Conservation (phyloP, 2,888 invertebrate genomes). For the Luperina testacea region DNA sequence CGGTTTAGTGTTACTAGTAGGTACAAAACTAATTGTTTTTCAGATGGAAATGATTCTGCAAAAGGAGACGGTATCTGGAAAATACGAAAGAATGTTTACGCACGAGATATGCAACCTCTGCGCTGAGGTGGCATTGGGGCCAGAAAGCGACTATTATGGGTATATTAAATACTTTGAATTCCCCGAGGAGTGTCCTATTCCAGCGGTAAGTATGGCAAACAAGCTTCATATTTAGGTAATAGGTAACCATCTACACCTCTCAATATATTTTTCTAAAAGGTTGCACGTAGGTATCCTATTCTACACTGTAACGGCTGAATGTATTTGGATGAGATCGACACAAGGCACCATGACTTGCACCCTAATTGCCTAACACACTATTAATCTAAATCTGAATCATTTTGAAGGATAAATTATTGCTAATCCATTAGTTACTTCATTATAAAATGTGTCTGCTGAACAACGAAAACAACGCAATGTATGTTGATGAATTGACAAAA, state of each 20-base stretch:
- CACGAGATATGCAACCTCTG: slow-evolving; percentile 78
- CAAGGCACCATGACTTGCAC: neutral
- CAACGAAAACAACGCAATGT: too few relatives aligned
- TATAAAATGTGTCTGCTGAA: too few relatives aligned
- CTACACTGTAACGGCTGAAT: neutral
- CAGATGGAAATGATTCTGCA: slow-evolving; percentile 75
- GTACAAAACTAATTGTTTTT: slow-evolving; percentile 27
- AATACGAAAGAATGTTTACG: slow-evolving; percentile 69
- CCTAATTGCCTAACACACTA: too few relatives aligned
- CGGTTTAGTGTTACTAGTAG: neutral
- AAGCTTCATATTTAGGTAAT: neutral
- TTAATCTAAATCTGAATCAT: too few relatives aligned
- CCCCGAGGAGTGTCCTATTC: slow-evolving; percentile 75
- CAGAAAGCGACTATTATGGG: slow-evolving; percentile 68
- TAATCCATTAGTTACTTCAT: too few relatives aligned
- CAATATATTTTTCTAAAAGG: neutral
- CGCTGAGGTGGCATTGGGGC: slow-evolving; percentile 68
- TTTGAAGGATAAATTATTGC: too few relatives aligned
- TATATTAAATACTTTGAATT: slow-evolving; percentile 74
- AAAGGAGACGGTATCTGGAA: slow-evolving; percentile 71
- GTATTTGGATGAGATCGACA: neutral
- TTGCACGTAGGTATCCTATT: neutral
- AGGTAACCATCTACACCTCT: neutral
- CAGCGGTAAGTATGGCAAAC: slow-evolving; percentile 71
- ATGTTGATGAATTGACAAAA: too few relatives aligned